phyloP scores from a whole-genome alignment of 2,888 invertebrate genomes.

The Andrena hattorfiana region DNA sequence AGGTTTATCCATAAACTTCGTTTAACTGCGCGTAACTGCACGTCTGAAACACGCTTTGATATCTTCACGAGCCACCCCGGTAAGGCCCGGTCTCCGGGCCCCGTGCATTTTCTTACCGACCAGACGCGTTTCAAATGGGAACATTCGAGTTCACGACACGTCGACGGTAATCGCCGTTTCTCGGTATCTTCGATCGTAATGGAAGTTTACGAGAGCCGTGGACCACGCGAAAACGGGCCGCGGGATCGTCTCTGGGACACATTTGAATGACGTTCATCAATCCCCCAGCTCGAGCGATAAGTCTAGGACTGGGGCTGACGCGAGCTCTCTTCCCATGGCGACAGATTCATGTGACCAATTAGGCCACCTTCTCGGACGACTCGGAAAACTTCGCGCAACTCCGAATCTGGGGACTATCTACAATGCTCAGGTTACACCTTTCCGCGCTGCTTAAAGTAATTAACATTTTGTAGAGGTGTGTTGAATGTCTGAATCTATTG shows the following conservation, averaged over 20 bases:
- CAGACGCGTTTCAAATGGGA: slow-evolving; percentile 35
- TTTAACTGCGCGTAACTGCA: slow-evolving; percentile 58
- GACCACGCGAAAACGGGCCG: background rate
- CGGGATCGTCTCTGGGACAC: background rate
- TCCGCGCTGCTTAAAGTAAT: too few species aligned
- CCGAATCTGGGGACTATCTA: too few species aligned
- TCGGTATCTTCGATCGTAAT: slow-evolving; percentile 43
- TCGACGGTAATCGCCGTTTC: slow-evolving; percentile 43
- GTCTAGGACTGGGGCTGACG: background rate
- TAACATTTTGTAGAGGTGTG: too few species aligned
- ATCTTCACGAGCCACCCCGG: slow-evolving; percentile 48
- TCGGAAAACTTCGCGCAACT: too few species aligned
- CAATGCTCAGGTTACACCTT: too few species aligned
- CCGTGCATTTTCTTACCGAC: slow-evolving; percentile 11
- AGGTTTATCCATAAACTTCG: slow-evolving; percentile 59
- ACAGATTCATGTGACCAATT: background rate
- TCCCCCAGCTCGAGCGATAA: background rate
- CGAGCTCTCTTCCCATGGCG: background rate
- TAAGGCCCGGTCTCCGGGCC: slow-evolving; percentile 3
- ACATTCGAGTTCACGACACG: slow-evolving; percentile 46
- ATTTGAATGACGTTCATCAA: slow-evolving; percentile 8
- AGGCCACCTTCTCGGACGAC: background rate
- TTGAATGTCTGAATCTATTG: too few species aligned
- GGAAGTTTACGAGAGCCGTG: slow-evolving; percentile 34
- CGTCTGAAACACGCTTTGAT: slow-evolving; percentile 51